These are phyloP conservation scores for Apolygus lucorum DNA, from an alignment of 1,140 invertebrate species.

Conservation along the genomic window DNA sequence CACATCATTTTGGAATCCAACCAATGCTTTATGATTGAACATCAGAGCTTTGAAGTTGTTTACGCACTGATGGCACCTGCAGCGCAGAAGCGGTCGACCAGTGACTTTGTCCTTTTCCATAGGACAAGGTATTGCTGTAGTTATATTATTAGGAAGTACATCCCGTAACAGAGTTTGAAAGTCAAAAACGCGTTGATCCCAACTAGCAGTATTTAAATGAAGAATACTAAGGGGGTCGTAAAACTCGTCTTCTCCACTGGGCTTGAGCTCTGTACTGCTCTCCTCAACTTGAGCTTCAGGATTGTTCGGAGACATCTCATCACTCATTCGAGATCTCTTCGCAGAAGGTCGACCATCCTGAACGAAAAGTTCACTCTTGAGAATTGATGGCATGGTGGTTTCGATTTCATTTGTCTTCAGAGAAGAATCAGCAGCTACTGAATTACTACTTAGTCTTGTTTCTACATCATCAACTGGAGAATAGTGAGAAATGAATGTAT, in stretches of 20 bases:
- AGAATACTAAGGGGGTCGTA: not conserved
- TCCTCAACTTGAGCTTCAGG: not conserved
- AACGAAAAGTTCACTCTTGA: not conserved
- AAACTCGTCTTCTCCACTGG: not conserved
- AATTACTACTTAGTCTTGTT: not conserved
- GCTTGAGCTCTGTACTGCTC: not conserved
- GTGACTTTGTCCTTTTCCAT: not conserved
- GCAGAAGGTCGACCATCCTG: not conserved
- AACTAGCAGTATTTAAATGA: constrained; percentile 16
- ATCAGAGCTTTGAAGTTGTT: constrained; percentile 2
- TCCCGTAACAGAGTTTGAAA: constrained; percentile 13
- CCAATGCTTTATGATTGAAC: constrained; percentile 13
- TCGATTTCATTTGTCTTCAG: not conserved
- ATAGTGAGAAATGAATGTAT: not conserved
- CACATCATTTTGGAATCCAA: too few relatives aligned
- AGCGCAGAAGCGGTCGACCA: not conserved
- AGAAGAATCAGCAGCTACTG: not conserved
- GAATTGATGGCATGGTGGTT: not conserved
- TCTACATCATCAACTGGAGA: not conserved
- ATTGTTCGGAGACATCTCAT: not conserved
- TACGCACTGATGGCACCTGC: constrained; percentile 13
- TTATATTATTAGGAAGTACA: not conserved
- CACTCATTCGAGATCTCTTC: not conserved
- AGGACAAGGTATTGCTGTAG: not conserved
- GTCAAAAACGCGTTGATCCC: constrained; percentile 14